Conservation (phyloP, 2,113 vertebrate genomes). For the Nothoprocta perdicaria region DNA sequence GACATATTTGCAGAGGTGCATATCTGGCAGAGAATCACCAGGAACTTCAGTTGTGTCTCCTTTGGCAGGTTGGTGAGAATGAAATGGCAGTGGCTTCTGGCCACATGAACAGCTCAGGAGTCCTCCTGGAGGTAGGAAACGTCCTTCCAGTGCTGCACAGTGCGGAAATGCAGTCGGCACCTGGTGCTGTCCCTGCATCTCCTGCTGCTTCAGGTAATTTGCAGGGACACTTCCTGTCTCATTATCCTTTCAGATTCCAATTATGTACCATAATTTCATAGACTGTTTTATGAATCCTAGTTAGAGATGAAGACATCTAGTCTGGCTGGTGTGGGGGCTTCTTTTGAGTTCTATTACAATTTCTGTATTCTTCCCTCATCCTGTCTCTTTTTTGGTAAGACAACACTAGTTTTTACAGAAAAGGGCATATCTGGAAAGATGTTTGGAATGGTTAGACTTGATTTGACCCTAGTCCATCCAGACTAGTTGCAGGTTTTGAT, state of each 20-base stretch:
- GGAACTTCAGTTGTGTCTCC: conserved; percentile 68
- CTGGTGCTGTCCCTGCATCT: conserved; percentile 82
- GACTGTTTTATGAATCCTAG: background rate
- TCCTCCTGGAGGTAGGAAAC: conserved; percentile 90
- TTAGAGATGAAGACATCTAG: background rate
- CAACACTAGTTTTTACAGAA: background rate
- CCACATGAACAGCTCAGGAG: conserved; percentile 78
- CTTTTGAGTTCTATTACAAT: background rate
- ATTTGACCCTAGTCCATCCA: background rate
- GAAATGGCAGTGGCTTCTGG: conserved; percentile 81
- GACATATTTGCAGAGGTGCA: background rate
- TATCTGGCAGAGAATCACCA: conserved; percentile 26
- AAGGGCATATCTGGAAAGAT: background rate
- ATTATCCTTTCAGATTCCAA: background rate
- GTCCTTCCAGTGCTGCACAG: conserved; percentile 85
- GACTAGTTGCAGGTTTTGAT: background rate
- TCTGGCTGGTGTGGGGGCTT: background rate
- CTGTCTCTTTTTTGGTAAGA: background rate
- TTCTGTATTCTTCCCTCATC: background rate
- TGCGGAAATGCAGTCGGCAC: conserved; percentile 86
- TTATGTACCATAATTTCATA: background rate
- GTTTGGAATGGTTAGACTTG: background rate
- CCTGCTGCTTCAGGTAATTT: conserved; percentile 90
- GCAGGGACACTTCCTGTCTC: background rate
- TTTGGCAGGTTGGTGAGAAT: conserved; percentile 81